A percentile compares a stretch with the other conserved stretches of the same genome.
Conservation (phyloP, 2,888 invertebrate genomes). For the Steinernema hermaphroditum region DNA sequence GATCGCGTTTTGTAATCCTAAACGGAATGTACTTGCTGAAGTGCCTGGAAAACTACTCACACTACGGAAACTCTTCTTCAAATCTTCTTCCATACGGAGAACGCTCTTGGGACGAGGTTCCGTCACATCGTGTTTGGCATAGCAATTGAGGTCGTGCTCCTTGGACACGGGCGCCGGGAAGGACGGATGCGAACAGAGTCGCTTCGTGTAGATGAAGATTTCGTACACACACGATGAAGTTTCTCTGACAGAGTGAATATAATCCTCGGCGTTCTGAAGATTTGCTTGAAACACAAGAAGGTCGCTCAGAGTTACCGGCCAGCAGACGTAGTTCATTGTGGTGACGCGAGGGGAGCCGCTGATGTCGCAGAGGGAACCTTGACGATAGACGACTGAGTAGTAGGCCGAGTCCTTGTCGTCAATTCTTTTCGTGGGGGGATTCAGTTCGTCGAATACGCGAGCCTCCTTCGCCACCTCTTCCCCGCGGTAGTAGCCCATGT, state of each 20-base stretch:
- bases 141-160: slow-evolving; percentile 57
- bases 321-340: slow-evolving; percentile 60
- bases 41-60: background rate
- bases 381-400: slow-evolving; percentile 76
- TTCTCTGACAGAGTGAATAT: slow-evolving; percentile 47
- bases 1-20: slow-evolving; percentile 18
- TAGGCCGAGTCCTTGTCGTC: slow-evolving; percentile 87
- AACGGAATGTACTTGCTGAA: background rate
- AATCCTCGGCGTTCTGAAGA: slow-evolving; percentile 39
- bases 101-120: slow-evolving; percentile 63
- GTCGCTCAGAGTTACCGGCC: slow-evolving; percentile 39
- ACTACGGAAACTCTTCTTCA: slow-evolving; percentile 30
- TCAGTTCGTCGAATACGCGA: slow-evolving; percentile 46
- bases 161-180: slow-evolving; percentile 68
- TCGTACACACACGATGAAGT: slow-evolving; percentile 89
- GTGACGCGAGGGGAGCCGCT: slow-evolving; percentile 72
- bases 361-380: slow-evolving; percentile 87
- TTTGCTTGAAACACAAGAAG: background rate
- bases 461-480: slow-evolving; percentile 43
- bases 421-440: slow-evolving; percentile 68
- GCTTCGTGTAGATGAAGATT: slow-evolving; percentile 82
- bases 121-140: slow-evolving; percentile 56
- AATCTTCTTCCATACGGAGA: slow-evolving; percentile 34
- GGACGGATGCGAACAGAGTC: slow-evolving; percentile 84
- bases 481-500: slow-evolving; percentile 57